Conservation (phyloP, 2,113 vertebrate genomes). For the Oryctolagus cuniculus region mOryCun1.1 NC_091438.1:145101001-145101500, state of each 20-base stretch:
- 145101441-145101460: neutral
- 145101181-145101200: neutral
- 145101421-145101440: constrained; percentile 38
- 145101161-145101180: neutral
- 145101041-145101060: neutral
- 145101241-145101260: neutral
- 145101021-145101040: constrained; percentile 70
- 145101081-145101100: constrained; percentile 64
- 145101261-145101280: constrained; percentile 35
- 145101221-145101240: neutral
- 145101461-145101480: neutral
- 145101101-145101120: constrained; percentile 20
- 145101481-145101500: constrained; percentile 47
- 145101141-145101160: neutral
- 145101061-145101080: neutral
- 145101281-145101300: neutral
- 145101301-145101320: constrained; percentile 42
- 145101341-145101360: neutral
- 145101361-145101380: neutral
- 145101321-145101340: constrained; percentile 40
- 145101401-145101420: constrained; percentile 33
- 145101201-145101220: neutral
- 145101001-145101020: neutral
- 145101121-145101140: constrained; percentile 37
- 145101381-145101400: neutral